These are phyloP conservation scores for Octodon degus DNA, from an alignment of 2,113 vertebrate species.

Conservation along the genomic window DNA sequence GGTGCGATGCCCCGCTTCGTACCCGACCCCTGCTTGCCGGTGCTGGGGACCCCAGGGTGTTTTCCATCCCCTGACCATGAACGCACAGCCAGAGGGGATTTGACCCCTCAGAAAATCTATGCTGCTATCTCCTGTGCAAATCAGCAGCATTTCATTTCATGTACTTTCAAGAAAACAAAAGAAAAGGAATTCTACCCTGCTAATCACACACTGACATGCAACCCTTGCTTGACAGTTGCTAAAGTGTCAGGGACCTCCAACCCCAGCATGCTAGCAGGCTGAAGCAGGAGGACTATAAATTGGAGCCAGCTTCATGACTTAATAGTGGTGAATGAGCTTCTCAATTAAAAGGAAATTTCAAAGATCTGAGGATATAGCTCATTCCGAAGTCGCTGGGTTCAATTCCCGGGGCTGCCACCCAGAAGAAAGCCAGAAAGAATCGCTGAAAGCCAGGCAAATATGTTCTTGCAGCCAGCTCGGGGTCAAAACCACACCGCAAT, in stretches of 20 bases:
- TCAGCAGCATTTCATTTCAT: neutral
- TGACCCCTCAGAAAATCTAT: neutral
- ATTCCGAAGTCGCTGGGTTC: neutral
- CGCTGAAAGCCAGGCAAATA: neutral
- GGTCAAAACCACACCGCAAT: neutral
- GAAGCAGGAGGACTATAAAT: neutral
- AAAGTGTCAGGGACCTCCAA: neutral
- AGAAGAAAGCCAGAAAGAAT: neutral
- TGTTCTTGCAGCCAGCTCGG: neutral
- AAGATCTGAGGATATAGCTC: neutral
- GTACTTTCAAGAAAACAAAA: neutral
- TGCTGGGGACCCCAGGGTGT: neutral
- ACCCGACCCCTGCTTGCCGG: neutral
- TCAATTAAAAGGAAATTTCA: neutral
- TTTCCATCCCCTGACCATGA: neutral
- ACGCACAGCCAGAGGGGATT: neutral
- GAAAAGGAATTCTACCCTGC: neutral
- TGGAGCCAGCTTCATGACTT: neutral
- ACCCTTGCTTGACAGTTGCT: neutral
- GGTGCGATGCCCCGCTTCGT: neutral
- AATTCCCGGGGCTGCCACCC: neutral
- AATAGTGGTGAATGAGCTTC: neutral
- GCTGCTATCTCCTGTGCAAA: neutral
- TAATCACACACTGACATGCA: neutral
- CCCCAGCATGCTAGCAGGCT: neutral